A percentile compares a stretch with the other conserved stretches of the same genome.
These are phyloP conservation scores for Brachionus manjavacas DNA, from an alignment of 1,140 invertebrate species.

Conservation along the genomic window DNA sequence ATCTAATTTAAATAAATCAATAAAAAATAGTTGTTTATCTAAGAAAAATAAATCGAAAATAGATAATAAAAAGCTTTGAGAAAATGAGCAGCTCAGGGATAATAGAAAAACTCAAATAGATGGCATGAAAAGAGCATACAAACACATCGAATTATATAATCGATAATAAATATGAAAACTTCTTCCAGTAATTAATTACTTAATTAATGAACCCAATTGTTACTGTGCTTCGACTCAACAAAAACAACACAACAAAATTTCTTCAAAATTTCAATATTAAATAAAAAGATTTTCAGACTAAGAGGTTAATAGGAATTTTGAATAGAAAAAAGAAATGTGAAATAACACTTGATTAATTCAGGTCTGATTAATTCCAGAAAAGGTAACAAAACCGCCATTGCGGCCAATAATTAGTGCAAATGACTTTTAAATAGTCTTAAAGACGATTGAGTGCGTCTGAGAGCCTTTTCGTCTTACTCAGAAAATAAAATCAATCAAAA, in stretches of 20 bases:
- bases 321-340: neutral
- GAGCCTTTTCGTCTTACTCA: neutral
- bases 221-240: neutral
- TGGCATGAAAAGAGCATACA: neutral
- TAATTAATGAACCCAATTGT: constrained; percentile 22
- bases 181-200: constrained; percentile 26
- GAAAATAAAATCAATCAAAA: constrained; percentile 12
- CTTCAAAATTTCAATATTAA: neutral
- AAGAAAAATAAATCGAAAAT: constrained; percentile 6
- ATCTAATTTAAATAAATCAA: constrained; percentile 27
- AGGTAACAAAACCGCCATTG: neutral
- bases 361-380: neutral
- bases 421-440: constrained; percentile 1
- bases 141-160: constrained; percentile 31
- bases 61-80: neutral
- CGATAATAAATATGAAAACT: neutral
- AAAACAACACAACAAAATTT: neutral
- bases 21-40: constrained; percentile 15
- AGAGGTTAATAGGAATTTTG: too few species aligned
- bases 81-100: neutral
- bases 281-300: too few species aligned
- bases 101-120: neutral
- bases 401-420: constrained; percentile 7
- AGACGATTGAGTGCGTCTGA: neutral
- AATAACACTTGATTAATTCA: neutral